phyloP scores from a whole-genome alignment of 2,888 invertebrate genomes.

The Chrysopilus asiliformis region DNA sequence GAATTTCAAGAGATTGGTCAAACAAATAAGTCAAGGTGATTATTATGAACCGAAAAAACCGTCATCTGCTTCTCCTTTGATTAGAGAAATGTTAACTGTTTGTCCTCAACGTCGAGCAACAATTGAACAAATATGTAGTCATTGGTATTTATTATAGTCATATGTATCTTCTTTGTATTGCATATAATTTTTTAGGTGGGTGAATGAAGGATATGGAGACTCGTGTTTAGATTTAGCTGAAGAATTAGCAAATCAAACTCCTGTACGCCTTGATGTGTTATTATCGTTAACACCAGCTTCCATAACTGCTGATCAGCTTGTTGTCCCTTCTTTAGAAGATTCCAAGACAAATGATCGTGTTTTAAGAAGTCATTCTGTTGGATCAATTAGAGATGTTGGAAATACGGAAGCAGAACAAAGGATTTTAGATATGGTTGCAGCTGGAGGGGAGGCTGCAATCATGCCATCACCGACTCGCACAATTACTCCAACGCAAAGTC shows the following conservation, averaged over 20 bases:
- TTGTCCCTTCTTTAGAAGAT: constrained; percentile 46
- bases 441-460: constrained; percentile 39
- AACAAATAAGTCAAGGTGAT: constrained; percentile 93
- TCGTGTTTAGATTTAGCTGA: constrained; percentile 77
- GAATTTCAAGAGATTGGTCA: constrained; percentile 91
- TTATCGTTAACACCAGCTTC: constrained; percentile 75
- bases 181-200: constrained; percentile 49
- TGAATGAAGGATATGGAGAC: constrained; percentile 71
- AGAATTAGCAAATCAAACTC: constrained; percentile 79
- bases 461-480: constrained; percentile 49
- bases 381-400: constrained; percentile 59
- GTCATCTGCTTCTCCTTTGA: constrained; percentile 86
- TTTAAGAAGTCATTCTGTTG: constrained; percentile 53
- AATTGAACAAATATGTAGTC: constrained; percentile 86
- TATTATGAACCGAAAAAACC: constrained; percentile 93
- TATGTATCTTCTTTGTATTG: background rate
- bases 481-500: constrained; percentile 36
- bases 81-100: constrained; percentile 88
- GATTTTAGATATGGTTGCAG: constrained; percentile 56
- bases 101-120: constrained; percentile 79
- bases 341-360: constrained; percentile 40
- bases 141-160: constrained; percentile 61
- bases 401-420: constrained; percentile 56
- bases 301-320: constrained; percentile 56
- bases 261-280: constrained; percentile 74